A percentile compares a stretch with the other conserved stretches of the same genome.
phyloP scores from a whole-genome alignment of 2,888 invertebrate genomes.

The Antheraea yamamai region DNA sequence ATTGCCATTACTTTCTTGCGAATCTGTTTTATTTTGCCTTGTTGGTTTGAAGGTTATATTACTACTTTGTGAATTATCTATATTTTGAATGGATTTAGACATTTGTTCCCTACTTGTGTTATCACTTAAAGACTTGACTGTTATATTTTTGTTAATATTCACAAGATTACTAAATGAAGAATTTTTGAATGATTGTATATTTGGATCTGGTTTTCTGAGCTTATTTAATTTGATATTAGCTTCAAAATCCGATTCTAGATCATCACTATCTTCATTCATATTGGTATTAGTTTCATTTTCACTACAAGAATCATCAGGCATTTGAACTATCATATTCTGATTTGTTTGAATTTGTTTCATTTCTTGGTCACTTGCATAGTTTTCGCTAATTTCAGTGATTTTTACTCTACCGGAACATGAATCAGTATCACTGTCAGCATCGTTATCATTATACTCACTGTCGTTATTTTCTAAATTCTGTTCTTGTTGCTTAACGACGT shows the following conservation, averaged over 20 bases:
- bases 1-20: conserved; percentile 28
- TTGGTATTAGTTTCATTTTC: conserved; percentile 40
- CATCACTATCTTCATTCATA: conserved; percentile 41
- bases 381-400: conserved; percentile 60
- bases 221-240: conserved; percentile 42
- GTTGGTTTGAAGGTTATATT: conserved; percentile 47
- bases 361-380: conserved; percentile 41
- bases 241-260: conserved; percentile 41
- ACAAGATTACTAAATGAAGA: conserved; percentile 46
- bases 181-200: conserved; percentile 13
- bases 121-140: conserved; percentile 45
- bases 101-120: conserved; percentile 23
- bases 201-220: conserved; percentile 38
- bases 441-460: conserved; percentile 34
- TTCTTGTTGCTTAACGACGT: conserved; percentile 35
- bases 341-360: conserved; percentile 31
- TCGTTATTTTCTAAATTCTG: conserved; percentile 38
- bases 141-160: conserved; percentile 57
- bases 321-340: conserved; percentile 50
- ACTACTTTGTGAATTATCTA: conserved; percentile 35
- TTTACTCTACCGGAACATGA: conserved; percentile 48
- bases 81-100: conserved; percentile 24
- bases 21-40: conserved; percentile 32
- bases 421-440: conserved; percentile 49
- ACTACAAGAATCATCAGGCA: conserved; percentile 54